These are phyloP conservation scores for Eupithecia subfuscata DNA, from an alignment of 2,888 invertebrate species.

Conservation along the genomic window DNA sequence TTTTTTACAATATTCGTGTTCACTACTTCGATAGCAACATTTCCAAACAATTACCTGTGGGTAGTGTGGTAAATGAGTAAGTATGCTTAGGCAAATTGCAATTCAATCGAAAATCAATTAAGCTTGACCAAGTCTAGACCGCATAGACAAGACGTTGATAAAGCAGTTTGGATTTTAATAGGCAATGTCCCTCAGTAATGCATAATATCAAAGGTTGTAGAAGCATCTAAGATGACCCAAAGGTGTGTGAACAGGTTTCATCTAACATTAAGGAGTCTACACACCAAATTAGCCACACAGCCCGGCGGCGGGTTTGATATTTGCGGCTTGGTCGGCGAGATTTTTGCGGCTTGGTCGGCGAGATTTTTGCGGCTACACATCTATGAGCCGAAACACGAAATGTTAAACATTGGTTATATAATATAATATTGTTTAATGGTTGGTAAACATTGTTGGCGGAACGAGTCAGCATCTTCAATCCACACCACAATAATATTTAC, in stretches of 20 bases:
- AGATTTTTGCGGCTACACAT: too few species aligned
- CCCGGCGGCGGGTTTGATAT: not conserved
- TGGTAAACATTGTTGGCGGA: not conserved
- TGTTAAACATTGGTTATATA: too few species aligned
- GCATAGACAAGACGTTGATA: not conserved
- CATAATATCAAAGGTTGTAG: not conserved
- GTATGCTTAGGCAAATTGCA: not conserved
- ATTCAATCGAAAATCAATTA: not conserved
- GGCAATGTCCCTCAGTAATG: not conserved
- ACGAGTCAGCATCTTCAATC: not conserved
- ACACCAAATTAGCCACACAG: not conserved
- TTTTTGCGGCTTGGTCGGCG: too few species aligned
- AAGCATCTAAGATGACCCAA: slow-evolving; percentile 3
- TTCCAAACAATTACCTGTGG: not conserved
- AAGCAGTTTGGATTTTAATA: not conserved
- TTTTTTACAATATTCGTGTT: not conserved
- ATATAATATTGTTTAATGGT: too few species aligned
- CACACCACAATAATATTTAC: too few species aligned
- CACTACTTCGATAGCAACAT: not conserved
- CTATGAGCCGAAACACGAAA: too few species aligned
- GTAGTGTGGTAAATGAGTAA: not conserved
- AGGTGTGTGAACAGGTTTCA: slow-evolving; percentile 14
- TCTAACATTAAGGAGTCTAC: not conserved
- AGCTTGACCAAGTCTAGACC: not conserved
- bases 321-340: not conserved